Percentiles rank a stretch among this genome's conserved stretches.
Evolutionary conservation across 2,797 vertebrate species (phyloP).

Genomic region (Crocidura indochinensis): DNA sequence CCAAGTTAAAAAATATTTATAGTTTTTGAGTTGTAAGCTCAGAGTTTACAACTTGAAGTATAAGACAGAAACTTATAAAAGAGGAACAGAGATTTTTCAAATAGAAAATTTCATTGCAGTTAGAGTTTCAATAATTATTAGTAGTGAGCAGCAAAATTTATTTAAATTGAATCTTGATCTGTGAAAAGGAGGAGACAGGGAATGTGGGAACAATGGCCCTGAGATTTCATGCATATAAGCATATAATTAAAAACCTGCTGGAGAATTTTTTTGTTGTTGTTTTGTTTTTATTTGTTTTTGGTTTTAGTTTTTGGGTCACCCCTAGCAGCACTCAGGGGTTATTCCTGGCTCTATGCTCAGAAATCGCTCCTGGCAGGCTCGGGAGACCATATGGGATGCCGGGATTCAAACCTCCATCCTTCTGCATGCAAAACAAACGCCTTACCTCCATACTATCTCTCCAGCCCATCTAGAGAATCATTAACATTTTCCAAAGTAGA

Average conservation of each 20-base stretch:
- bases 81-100: slow-evolving; percentile 38
- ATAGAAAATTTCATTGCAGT: slow-evolving; percentile 42
- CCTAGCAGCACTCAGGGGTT: too few species aligned
- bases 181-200: background rate
- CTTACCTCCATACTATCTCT: too few species aligned
- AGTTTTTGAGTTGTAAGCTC: background rate
- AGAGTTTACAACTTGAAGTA: slow-evolving; percentile 53
- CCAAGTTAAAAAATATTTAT: too few species aligned
- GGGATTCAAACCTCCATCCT: too few species aligned
- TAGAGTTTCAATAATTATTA: slow-evolving; percentile 53
- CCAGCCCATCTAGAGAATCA: background rate
- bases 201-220: slow-evolving; percentile 17
- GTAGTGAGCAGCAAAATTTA: slow-evolving; percentile 23
- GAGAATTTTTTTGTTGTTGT: slow-evolving; percentile 28
- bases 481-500: slow-evolving; percentile 72
- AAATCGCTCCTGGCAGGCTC: too few species aligned
- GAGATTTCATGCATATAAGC: background rate
- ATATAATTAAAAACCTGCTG: slow-evolving; percentile 33
- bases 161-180: slow-evolving; percentile 52
- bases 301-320: too few species aligned
- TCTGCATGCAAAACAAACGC: too few species aligned
- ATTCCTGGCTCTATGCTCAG: too few species aligned
- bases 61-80: slow-evolving; percentile 37
- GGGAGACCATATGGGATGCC: too few species aligned
- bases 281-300: too few species aligned